Conservation (phyloP, 2,797 vertebrate species). For the Epinephelus malabaricus region DNA sequence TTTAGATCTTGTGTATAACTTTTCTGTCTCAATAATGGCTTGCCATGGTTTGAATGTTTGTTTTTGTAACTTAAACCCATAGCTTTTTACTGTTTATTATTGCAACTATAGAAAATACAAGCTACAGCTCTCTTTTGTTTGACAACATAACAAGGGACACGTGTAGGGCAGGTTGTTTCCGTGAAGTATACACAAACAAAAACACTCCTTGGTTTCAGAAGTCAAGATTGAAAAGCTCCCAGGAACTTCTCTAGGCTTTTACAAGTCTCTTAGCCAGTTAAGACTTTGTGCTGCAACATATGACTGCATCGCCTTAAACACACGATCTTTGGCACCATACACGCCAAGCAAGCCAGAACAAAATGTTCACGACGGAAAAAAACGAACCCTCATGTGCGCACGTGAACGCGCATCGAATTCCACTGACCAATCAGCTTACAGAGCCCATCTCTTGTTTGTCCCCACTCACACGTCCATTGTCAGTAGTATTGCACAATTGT, state of each 20-base stretch:
- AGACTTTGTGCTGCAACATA: background rate
- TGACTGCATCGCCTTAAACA: background rate
- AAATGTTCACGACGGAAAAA: constrained; percentile 74
- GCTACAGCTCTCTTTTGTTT: too few relatives aligned
- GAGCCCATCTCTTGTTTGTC: constrained; percentile 4
- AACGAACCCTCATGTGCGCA: constrained; percentile 68
- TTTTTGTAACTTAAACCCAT: background rate
- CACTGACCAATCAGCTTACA: constrained; percentile 71
- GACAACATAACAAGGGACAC: too few relatives aligned
- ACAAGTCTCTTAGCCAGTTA: background rate
- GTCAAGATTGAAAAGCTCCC: background rate
- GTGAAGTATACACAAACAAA: background rate
- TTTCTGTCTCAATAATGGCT: background rate
- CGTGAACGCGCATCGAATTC: constrained; percentile 65
- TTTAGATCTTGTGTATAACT: background rate
- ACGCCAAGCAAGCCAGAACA: constrained; percentile 58
- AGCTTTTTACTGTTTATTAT: background rate
- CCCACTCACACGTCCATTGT: background rate
- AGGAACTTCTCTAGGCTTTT: background rate
- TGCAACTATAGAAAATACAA: too few relatives aligned
- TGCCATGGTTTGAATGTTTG: background rate
- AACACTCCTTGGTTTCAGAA: background rate
- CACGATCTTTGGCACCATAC: constrained; percentile 25
- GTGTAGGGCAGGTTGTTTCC: too few relatives aligned
- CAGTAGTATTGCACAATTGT: background rate